A percentile compares a stretch with the other conserved stretches of the same genome.
Evolutionary conservation across 23 tunicate species (phyloP).

Genomic region (Halocynthia aurantium): DNA sequence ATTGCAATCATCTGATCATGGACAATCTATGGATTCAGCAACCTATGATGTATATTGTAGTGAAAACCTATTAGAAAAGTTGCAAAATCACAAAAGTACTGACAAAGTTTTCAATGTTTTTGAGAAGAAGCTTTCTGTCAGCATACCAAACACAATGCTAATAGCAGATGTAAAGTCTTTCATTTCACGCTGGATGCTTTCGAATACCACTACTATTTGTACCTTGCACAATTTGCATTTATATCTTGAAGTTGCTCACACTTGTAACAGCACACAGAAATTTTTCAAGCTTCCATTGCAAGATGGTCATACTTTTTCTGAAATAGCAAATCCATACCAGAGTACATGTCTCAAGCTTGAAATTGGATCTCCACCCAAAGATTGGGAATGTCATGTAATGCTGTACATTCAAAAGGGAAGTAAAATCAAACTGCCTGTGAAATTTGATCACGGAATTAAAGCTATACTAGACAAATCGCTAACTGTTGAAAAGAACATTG

Average conservation of each 20-base stretch:
- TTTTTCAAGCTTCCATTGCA: no score
- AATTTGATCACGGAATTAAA: conserved; percentile 1
- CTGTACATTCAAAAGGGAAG: conserved; percentile 13
- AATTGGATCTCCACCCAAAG: not conserved
- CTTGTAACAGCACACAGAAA: not conserved
- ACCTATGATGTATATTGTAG: no score
- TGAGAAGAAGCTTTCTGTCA: no score
- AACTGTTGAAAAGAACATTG: conserved; percentile 5
- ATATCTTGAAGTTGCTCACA: not conserved
- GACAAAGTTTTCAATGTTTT: no score
- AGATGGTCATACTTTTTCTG: no score
- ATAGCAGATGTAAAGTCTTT: conserved; percentile 7
- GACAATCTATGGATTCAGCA: no score
- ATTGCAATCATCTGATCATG: no score
- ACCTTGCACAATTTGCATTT: not conserved
- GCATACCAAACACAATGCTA: no score
- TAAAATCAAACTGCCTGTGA: conserved; percentile 15
- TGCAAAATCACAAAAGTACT: no score
- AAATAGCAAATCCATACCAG: no score
- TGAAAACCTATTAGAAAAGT: no score
- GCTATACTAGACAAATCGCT: not conserved
- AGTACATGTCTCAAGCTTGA: conserved; percentile 5
- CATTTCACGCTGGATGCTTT: conserved; percentile 3
- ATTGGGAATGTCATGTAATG: not conserved
- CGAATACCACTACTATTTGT: not conserved